A percentile compares a stretch with the other conserved stretches of the same genome.
Evolutionary conservation across 2,888 invertebrate genomes (phyloP).

Genomic region (Hermaeophaga mercurialis): DNA sequence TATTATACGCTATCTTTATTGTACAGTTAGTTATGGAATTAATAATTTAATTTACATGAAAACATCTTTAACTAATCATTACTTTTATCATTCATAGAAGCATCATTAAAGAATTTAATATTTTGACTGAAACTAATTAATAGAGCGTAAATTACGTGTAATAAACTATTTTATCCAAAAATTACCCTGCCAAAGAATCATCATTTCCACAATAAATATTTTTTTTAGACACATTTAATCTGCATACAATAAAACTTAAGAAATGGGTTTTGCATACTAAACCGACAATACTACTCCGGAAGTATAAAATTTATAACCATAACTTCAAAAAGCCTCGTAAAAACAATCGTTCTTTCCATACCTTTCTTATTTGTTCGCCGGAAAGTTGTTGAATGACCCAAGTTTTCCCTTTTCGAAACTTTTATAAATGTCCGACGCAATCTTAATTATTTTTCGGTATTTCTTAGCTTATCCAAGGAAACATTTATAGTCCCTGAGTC

Average conservation of each 20-base stretch:
- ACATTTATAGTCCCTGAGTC: not conserved
- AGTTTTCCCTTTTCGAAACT: constrained; percentile 17
- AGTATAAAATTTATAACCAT: constrained; percentile 11
- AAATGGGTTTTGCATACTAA: no score
- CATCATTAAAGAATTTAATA: no score
- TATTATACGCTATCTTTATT: no score
- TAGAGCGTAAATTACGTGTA: no score
- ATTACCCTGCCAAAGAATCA: no score
- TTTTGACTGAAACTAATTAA: no score
- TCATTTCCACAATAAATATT: no score
- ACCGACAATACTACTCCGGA: constrained; percentile 2
- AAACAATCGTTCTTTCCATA: constrained; percentile 14
- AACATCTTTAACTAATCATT: no score
- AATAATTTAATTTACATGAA: no score
- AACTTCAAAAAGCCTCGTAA: not conserved
- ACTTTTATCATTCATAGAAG: no score
- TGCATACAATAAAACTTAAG: not conserved
- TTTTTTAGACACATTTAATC: not conserved
- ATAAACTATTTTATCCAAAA: no score
- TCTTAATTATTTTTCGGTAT: constrained; percentile 22
- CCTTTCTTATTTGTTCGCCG: not conserved
- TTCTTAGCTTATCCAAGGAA: constrained; percentile 5
- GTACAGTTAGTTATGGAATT: no score
- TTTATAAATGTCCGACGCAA: constrained; percentile 17
- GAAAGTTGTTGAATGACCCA: constrained; percentile 18